Conservation (phyloP, 1,140 invertebrate species). For the Sarcophaga peregrina region DNA sequence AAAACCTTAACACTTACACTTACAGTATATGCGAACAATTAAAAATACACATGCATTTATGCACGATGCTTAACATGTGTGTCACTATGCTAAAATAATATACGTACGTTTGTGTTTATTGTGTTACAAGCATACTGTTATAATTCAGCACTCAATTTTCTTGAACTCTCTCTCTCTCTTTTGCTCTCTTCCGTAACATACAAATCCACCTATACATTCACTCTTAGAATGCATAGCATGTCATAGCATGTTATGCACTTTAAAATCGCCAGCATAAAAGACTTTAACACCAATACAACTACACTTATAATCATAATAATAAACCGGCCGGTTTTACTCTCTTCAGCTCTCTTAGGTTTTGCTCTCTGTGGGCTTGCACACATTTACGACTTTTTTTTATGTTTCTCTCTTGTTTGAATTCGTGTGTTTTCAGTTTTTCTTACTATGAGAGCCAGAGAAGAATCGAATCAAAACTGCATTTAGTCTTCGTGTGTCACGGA, state of each 20-base stretch:
- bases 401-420: neutral
- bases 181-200: neutral
- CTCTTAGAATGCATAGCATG: neutral
- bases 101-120: neutral
- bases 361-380: neutral
- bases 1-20: neutral
- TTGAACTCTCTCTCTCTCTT: neutral
- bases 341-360: neutral
- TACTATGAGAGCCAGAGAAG: neutral
- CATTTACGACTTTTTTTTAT: no score
- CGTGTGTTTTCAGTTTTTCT: neutral
- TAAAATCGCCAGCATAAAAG: neutral
- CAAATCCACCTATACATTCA: neutral
- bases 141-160: neutral
- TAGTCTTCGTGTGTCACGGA: neutral
- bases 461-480: neutral
- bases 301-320: neutral
- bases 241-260: constrained; percentile 13
- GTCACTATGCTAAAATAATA: constrained; percentile 29
- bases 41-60: neutral
- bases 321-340: constrained; percentile 29
- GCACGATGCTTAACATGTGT: constrained; percentile 8
- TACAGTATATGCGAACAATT: neutral
- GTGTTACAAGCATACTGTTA: neutral
- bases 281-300: constrained; percentile 7